Conservation (phyloP, 2,797 vertebrate genomes). For the Pseudochromis fuscus region DNA sequence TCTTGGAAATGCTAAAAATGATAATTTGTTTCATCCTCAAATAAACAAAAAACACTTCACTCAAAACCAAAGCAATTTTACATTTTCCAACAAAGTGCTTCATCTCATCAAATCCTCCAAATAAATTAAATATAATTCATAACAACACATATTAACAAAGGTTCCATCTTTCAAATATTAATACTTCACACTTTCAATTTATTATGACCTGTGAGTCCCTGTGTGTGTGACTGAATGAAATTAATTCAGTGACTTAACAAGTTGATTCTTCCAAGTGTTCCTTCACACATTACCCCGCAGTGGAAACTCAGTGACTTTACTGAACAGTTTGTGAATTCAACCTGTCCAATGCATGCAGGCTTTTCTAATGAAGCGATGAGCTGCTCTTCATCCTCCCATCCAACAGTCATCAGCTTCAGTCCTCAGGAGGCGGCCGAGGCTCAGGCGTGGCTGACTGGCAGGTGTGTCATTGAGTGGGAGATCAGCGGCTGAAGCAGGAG, state of each 20-base stretch:
- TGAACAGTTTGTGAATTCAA: conserved; percentile 4
- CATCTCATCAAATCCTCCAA: conserved; percentile 87
- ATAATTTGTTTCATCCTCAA: conserved; percentile 29
- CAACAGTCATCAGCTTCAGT: conserved; percentile 20
- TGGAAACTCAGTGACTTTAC: conserved; percentile 18
- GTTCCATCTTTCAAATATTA: conserved; percentile 33
- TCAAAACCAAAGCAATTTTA: conserved; percentile 53
- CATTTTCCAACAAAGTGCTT: conserved; percentile 92
- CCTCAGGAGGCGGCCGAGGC: conserved; percentile 43
- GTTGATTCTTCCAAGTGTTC: conserved; percentile 13
- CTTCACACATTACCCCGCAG: conserved; percentile 9
- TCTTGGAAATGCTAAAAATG: conserved; percentile 14
- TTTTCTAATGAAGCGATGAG: not conserved
- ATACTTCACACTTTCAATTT: conserved; percentile 38
- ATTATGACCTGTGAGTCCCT: conserved; percentile 25
- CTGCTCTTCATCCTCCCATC: conserved; percentile 31
- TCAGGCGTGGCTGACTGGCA: conserved; percentile 93
- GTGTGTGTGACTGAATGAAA: conserved; percentile 17
- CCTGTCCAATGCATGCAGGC: not conserved
- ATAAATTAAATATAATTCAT: conserved; percentile 91
- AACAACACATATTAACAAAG: conserved; percentile 73
- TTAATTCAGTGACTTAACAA: conserved; percentile 25
- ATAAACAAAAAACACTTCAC: conserved; percentile 13
- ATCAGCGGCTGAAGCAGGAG: conserved; percentile 92
- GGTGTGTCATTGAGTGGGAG: conserved; percentile 91